A percentile compares a stretch with the other conserved stretches of the same genome.
These are phyloP conservation scores for Hemistola chrysoprasaria DNA, from an alignment of 2,888 invertebrate genomes.

Conservation along the genomic window DNA sequence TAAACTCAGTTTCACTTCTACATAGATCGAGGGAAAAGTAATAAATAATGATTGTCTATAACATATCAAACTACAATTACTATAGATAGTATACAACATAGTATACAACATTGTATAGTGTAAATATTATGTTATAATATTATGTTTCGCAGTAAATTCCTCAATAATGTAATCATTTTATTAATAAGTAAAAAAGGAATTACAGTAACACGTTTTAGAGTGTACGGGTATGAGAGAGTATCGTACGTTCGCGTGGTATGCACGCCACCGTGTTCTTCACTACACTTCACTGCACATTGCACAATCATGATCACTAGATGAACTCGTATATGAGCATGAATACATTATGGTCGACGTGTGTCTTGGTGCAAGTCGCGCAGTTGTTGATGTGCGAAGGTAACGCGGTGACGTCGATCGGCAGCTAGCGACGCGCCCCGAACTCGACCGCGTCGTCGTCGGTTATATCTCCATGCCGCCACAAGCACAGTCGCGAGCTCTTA, in stretches of 20 bases:
- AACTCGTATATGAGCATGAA: too few relatives aligned
- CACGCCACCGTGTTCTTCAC: slow-evolving; percentile 2
- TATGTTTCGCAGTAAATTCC: too few relatives aligned
- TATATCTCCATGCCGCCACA: slow-evolving; percentile 99
- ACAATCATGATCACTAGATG: slow-evolving; percentile 29
- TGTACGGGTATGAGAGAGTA: not conserved
- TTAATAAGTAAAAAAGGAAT: too few relatives aligned
- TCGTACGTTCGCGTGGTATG: slow-evolving; percentile 6
- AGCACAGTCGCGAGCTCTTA: slow-evolving; percentile 91
- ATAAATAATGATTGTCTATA: slow-evolving; percentile 37
- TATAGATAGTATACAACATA: slow-evolving; percentile 9
- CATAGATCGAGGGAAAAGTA: too few relatives aligned
- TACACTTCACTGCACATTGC: slow-evolving; percentile 23
- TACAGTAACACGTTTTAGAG: too few relatives aligned
- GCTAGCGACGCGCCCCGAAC: slow-evolving; percentile 77
- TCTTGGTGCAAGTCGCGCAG: slow-evolving; percentile 57
- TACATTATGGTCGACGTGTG: slow-evolving; percentile 36
- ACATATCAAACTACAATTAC: slow-evolving; percentile 36
- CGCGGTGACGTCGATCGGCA: slow-evolving; percentile 40
- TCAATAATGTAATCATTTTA: too few relatives aligned
- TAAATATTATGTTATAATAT: slow-evolving; percentile 9
- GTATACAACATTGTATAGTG: not conserved
- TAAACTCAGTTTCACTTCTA: too few relatives aligned
- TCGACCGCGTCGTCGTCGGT: slow-evolving; percentile 92
- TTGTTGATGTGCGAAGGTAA: slow-evolving; percentile 40